Evolutionary conservation across 2,113 vertebrate species (phyloP), one percentile per base, ranked within the genome.

Genomic region (Hemibagrus wyckioides): DNA sequence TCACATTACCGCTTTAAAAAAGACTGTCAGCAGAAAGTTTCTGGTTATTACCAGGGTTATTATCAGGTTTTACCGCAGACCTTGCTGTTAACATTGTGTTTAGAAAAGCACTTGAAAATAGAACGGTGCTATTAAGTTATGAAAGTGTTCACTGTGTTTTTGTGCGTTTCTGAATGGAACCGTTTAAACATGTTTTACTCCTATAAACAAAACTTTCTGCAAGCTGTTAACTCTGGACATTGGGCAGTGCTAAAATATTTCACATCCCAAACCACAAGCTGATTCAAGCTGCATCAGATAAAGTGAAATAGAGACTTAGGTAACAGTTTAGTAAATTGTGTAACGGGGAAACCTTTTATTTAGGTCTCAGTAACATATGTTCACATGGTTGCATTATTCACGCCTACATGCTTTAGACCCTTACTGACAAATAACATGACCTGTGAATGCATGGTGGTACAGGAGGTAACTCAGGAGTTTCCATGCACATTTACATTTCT

Each of bases 161-260:
- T 30, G 41, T 79, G 44, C 7, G 75, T 6, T 54, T 54, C 48
- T 71, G 65, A 36, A 56, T 71, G n/a, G 10, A 84, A 71, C 48
- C 6, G 6, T 54, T 69, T 84, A 71, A 84, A 54, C 65, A 54
- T 39, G 48, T 52, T 79, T 52, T 79, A 79, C 75, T 79, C 28
- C 7, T 50, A 30, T 52, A 79, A 69, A 54, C 28, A 83, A 83
- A 52, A 67, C 63, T 30, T 79, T 79, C 75, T 69, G 48, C 63
- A 21, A 69, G 44, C 30, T 69, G 69, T 83, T 65, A 83, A 52
- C 82, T 83, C 17, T 36, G 48, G 82, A 71, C 65, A 69, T 71
- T 67, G 65, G 13, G 4, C 19, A 28, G 44, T 71, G 82, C 3
- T 84, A 52, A 69, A 84, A 54, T 56, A 52, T 54, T 84, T 84